Evolutionary conservation across 2,888 invertebrate genomes (phyloP).

Genomic region (Pinctada fucata): DNA sequence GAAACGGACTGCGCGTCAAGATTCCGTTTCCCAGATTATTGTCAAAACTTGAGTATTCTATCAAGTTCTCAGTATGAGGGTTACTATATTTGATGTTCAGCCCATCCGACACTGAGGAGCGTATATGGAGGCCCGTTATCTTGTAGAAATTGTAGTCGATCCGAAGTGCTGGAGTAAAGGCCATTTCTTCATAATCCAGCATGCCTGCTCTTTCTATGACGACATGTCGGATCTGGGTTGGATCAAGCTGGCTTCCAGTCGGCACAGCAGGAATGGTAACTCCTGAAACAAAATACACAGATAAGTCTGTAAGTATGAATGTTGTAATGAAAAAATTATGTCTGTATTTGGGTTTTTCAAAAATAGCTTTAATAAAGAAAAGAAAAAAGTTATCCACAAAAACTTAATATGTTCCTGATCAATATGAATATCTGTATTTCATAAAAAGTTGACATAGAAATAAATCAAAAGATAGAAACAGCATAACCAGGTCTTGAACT

Average conservation of each 20-base stretch:
- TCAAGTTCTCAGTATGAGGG: slow-evolving; percentile 86
- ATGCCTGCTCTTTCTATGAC: slow-evolving; percentile 84
- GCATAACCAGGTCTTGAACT: too few relatives aligned
- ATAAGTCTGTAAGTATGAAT: too few relatives aligned
- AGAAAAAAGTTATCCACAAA: too few relatives aligned
- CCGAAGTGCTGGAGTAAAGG: slow-evolving; percentile 77
- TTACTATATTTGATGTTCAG: slow-evolving; percentile 96
- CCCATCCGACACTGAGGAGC: slow-evolving; percentile 93
- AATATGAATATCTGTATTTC: background rate
- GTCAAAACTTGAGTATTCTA: slow-evolving; percentile 82
- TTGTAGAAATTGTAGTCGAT: slow-evolving; percentile 82
- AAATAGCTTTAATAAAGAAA: too few relatives aligned
- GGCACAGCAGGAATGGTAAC: slow-evolving; percentile 66
- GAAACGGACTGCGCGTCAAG: slow-evolving; percentile 87
- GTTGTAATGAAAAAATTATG: too few relatives aligned
- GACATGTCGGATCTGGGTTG: slow-evolving; percentile 63
- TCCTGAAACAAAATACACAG: slow-evolving; percentile 48
- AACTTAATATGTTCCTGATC: background rate
- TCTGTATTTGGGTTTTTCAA: too few relatives aligned
- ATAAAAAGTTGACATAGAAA: background rate
- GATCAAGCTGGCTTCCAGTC: slow-evolving; percentile 47
- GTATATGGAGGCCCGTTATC: slow-evolving; percentile 80
- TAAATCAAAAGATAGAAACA: background rate
- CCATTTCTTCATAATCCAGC: slow-evolving; percentile 91
- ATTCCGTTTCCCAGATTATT: slow-evolving; percentile 85